Evolutionary conservation across 2,797 vertebrate genomes (phyloP).

Genomic region (Bovichtus variegatus): DNA sequence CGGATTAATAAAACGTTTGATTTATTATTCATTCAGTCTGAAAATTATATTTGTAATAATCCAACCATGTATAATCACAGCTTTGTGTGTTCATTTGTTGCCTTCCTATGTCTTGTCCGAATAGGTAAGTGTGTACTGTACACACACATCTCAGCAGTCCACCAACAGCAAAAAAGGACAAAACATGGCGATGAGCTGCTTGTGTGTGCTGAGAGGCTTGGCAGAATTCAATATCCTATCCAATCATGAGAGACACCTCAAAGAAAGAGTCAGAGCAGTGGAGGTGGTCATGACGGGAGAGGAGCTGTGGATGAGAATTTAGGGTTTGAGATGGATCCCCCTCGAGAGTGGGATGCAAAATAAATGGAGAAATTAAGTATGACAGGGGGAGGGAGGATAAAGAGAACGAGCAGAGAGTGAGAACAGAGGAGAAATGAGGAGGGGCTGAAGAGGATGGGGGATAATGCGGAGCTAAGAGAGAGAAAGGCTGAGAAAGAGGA

Average conservation of each 20-base stretch:
- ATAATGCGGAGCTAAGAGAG: slow-evolving; percentile 27
- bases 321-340: slow-evolving; percentile 43
- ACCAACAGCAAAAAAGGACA: slow-evolving; percentile 11
- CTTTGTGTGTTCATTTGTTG: slow-evolving; percentile 13
- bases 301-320: slow-evolving; percentile 39
- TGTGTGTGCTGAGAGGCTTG: slow-evolving; percentile 12
- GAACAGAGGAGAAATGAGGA: slow-evolving; percentile 32
- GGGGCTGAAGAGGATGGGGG: background rate
- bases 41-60: slow-evolving; percentile 24
- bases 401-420: slow-evolving; percentile 29
- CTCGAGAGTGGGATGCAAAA: slow-evolving; percentile 41
- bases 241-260: slow-evolving; percentile 27
- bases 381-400: slow-evolving; percentile 16
- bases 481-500: slow-evolving; percentile 13
- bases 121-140: background rate
- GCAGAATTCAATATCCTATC: slow-evolving; percentile 52
- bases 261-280: slow-evolving; percentile 25
- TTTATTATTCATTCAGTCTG: slow-evolving; percentile 31
- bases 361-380: slow-evolving; percentile 42
- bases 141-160: slow-evolving; percentile 13
- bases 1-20: slow-evolving; percentile 14
- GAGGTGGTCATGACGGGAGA: slow-evolving; percentile 32
- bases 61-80: slow-evolving; percentile 12
- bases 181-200: slow-evolving; percentile 2
- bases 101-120: slow-evolving; percentile 1